Percentiles rank a stretch among this genome's conserved stretches.
Evolutionary conservation across 2,113 vertebrate genomes (phyloP).

Genomic region (Lycaon pictus): DNA sequence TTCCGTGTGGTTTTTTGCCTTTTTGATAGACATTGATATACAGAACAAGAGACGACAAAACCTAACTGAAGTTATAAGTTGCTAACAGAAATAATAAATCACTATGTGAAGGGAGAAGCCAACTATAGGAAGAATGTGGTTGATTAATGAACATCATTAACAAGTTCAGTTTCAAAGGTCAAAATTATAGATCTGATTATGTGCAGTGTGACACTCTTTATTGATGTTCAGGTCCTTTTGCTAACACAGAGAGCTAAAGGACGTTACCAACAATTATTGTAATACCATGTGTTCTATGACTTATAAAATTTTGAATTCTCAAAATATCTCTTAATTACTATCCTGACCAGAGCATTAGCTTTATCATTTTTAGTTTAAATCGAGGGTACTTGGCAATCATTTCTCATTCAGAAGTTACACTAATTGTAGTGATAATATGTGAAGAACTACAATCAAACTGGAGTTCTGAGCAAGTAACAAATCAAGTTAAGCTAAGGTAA

Average conservation of each 20-base stretch:
- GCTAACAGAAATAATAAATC: conserved; percentile 39
- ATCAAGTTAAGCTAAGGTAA: conserved; percentile 59
- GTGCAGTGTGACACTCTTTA: neutral
- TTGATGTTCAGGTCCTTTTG: neutral
- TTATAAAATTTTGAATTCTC: conserved; percentile 60
- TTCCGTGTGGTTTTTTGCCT: neutral
- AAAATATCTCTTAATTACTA: conserved; percentile 50
- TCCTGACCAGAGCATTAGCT: conserved; percentile 41
- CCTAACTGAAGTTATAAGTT: neutral
- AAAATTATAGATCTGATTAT: conserved; percentile 41
- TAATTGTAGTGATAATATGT: conserved; percentile 53
- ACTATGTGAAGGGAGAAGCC: neutral
- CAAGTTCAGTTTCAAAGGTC: conserved; percentile 62
- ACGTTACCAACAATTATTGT: neutral
- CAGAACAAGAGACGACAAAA: neutral
- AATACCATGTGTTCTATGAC: conserved; percentile 37
- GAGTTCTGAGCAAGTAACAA: conserved; percentile 64
- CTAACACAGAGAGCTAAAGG: neutral
- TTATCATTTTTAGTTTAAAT: conserved; percentile 25
- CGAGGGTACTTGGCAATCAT: conserved; percentile 53
- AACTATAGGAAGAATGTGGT: neutral
- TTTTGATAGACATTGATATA: neutral
- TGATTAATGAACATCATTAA: conserved; percentile 68
- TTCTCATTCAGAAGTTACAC: conserved; percentile 62
- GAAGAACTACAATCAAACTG: conserved; percentile 44